Evolutionary conservation across 1,140 invertebrate species (phyloP).

Genomic region (Achroia grisella): DNA sequence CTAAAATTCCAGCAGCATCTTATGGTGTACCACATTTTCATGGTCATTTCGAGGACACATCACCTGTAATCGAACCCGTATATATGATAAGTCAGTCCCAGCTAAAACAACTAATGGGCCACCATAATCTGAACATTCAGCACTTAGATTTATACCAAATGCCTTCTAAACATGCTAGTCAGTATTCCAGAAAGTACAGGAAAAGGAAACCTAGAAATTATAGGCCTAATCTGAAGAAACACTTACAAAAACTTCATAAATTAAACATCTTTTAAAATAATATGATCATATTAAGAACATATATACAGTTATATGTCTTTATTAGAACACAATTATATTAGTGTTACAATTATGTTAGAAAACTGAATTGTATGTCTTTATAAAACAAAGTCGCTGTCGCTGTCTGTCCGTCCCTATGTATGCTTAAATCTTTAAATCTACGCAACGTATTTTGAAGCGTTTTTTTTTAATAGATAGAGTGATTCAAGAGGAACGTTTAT

Average conservation of each 20-base stretch:
- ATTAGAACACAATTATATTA: too few relatives aligned
- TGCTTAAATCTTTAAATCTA: too few relatives aligned
- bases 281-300: too few relatives aligned
- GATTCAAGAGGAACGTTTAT: too few relatives aligned
- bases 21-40: slow-evolving; percentile 28
- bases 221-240: slow-evolving; percentile 17
- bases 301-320: too few relatives aligned
- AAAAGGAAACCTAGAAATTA: slow-evolving; percentile 17
- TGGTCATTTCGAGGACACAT: neutral
- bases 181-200: slow-evolving; percentile 28
- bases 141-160: slow-evolving; percentile 53
- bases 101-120: slow-evolving; percentile 41
- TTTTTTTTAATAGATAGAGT: too few relatives aligned
- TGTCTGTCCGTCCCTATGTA: too few relatives aligned
- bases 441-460: too few relatives aligned
- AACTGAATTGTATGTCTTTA: too few relatives aligned
- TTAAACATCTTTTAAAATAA: slow-evolving; percentile 23
- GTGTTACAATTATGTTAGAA: too few relatives aligned
- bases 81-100: slow-evolving; percentile 53
- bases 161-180: slow-evolving; percentile 21
- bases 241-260: slow-evolving; percentile 33
- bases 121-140: slow-evolving; percentile 53
- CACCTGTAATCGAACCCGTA: slow-evolving; percentile 33
- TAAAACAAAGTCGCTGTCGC: too few relatives aligned
- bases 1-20: slow-evolving; percentile 9